Evolutionary conservation across 1,140 invertebrate genomes (phyloP).

Genomic region (Alviniconcha marisindica): DNA sequence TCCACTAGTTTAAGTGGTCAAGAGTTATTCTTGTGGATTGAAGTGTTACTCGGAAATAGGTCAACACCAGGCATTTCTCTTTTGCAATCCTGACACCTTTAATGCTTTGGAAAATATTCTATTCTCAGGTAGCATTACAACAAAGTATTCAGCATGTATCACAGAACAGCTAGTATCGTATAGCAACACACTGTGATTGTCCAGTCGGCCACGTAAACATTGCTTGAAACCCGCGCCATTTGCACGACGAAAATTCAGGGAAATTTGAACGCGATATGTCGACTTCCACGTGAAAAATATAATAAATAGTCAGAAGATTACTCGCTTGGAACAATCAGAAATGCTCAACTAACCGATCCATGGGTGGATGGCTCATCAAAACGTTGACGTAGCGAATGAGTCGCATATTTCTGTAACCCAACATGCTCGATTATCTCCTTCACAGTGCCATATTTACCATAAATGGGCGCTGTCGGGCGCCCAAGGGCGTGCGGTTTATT

Average conservation of each 20-base stretch:
- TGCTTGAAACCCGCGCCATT: slow-evolving; percentile 60
- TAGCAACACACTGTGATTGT: neutral
- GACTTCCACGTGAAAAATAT: slow-evolving; percentile 15
- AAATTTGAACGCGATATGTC: slow-evolving; percentile 67
- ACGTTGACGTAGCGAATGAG: slow-evolving; percentile 20
- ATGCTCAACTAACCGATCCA: neutral
- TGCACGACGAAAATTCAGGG: slow-evolving; percentile 65
- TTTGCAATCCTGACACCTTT: too few relatives aligned
- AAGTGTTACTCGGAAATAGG: too few relatives aligned
- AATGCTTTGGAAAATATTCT: too few relatives aligned
- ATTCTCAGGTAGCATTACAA: too few relatives aligned
- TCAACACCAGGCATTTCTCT: too few relatives aligned
- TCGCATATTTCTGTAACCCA: slow-evolving; percentile 43
- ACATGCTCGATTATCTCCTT: slow-evolving; percentile 40
- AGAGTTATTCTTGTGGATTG: too few relatives aligned
- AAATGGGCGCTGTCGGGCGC: slow-evolving; percentile 40
- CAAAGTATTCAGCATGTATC: too few relatives aligned
- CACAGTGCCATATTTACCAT: slow-evolving; percentile 50
- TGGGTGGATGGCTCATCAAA: neutral
- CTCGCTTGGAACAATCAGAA: neutral
- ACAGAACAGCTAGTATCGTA: too few relatives aligned
- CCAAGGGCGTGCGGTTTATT: slow-evolving; percentile 37
- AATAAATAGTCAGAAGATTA: neutral
- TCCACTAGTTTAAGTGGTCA: too few relatives aligned
- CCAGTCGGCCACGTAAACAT: slow-evolving; percentile 41